phyloP scores from a whole-genome alignment of 2,888 invertebrate species.

The Polylopha cassiicola region DNA sequence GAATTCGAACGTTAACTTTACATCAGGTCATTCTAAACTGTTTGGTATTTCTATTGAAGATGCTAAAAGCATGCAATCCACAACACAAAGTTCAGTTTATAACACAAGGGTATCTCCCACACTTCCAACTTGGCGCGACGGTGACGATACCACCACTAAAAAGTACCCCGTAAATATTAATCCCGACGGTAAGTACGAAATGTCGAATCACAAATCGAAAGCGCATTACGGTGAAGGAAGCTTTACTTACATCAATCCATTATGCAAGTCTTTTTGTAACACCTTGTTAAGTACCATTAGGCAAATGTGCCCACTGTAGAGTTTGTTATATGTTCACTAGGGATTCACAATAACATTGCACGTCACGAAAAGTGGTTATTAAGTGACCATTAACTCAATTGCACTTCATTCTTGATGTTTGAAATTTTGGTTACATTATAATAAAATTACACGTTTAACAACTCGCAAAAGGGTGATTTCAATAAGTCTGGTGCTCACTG shows the following conservation, averaged over 20 bases:
- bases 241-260: too few species aligned
- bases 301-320: too few species aligned
- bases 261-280: too few species aligned
- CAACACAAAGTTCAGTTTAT: constrained; percentile 69
- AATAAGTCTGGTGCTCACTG: too few species aligned
- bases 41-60: constrained; percentile 80
- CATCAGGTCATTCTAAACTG: constrained; percentile 80
- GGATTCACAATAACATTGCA: constrained; percentile 5
- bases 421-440: too few species aligned
- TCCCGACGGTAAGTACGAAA: constrained; percentile 58
- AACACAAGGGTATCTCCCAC: constrained; percentile 80
- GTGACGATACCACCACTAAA: constrained; percentile 61
- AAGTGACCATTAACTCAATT: not conserved
- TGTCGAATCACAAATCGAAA: not conserved
- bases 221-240: too few species aligned
- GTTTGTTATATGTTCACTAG: constrained; percentile 1
- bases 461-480: too few species aligned
- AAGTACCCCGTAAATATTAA: constrained; percentile 60
- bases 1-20: constrained; percentile 56
- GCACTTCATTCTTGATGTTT: too few species aligned
- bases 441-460: too few species aligned
- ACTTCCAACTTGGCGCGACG: constrained; percentile 72
- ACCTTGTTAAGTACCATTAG: too few species aligned
- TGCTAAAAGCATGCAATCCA: constrained; percentile 70
- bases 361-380: not conserved